These are phyloP conservation scores for Scaptomyza polygonia DNA, from an alignment of 2,888 invertebrate species.

Conservation along the genomic window DNA sequence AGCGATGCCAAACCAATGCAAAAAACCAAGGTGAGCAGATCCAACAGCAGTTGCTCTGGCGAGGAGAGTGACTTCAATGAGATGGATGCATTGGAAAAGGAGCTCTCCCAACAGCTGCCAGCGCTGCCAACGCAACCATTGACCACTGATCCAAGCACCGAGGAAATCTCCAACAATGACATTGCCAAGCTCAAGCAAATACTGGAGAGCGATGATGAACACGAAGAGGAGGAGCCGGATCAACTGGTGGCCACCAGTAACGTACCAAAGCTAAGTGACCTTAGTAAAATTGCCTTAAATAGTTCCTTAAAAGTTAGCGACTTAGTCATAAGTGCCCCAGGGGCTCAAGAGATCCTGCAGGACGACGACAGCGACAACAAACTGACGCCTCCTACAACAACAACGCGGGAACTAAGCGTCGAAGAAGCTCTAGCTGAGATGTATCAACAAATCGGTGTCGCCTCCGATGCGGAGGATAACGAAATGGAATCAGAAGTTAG, in stretches of 20 bases:
- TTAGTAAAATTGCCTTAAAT: conserved; percentile 85
- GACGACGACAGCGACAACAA: neutral
- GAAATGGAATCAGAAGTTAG: conserved; percentile 26
- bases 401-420: conserved; percentile 76
- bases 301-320: conserved; percentile 80
- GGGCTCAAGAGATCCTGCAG: conserved; percentile 9
- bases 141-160: neutral
- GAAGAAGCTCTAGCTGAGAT: conserved; percentile 82
- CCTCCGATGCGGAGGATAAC: conserved; percentile 75
- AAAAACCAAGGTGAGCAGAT: conserved; percentile 13
- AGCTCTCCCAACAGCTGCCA: conserved; percentile 65
- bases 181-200: conserved; percentile 81
- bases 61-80: conserved; percentile 77
- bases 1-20: neutral
- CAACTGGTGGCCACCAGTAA: conserved; percentile 14
- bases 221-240: conserved; percentile 8
- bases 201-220: conserved; percentile 75
- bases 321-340: conserved; percentile 57
- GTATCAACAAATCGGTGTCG: conserved; percentile 80
- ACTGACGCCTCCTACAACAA: neutral
- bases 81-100: conserved; percentile 77
- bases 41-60: conserved; percentile 48
- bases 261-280: conserved; percentile 85
- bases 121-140: conserved; percentile 4
- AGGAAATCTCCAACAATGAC: conserved; percentile 58